Evolutionary conservation across 2,113 vertebrate genomes (phyloP).

Genomic region (Percopsis transmontana): DNA sequence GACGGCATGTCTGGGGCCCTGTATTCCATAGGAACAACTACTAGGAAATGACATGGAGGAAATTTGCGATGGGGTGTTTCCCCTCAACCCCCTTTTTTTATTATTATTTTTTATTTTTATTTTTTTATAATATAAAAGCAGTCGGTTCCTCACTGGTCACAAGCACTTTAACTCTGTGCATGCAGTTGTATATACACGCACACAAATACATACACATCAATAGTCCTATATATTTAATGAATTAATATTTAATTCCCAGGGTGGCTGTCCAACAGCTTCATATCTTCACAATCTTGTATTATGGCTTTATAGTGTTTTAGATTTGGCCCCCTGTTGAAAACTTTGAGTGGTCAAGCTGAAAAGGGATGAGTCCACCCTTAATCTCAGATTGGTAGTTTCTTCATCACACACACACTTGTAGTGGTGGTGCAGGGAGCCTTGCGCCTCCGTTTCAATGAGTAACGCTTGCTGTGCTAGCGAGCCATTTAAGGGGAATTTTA

Average conservation of each 20-base stretch:
- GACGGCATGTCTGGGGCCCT: slow-evolving; percentile 42
- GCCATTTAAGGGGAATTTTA: slow-evolving; percentile 5
- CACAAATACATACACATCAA: slow-evolving; percentile 5
- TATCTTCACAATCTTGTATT: slow-evolving; percentile 8
- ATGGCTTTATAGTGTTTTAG: slow-evolving; percentile 4
- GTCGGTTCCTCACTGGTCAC: slow-evolving; percentile 22
- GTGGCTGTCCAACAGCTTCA: slow-evolving; percentile 9
- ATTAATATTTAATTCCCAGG: slow-evolving; percentile 13
- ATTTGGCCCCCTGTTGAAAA: neutral
- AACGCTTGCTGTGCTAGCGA: neutral
- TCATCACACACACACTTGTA: neutral
- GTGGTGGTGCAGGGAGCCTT: neutral
- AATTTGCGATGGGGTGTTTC: neutral
- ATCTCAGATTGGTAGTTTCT: neutral
- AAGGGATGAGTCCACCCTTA: neutral
- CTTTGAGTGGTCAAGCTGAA: neutral
- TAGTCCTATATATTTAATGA: slow-evolving; percentile 1
- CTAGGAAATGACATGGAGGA: slow-evolving; percentile 23
- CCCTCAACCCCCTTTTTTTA: no score
- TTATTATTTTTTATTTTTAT: neutral
- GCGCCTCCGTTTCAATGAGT: neutral
- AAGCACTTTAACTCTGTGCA: slow-evolving; percentile 39
- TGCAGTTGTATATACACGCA: slow-evolving; percentile 15
- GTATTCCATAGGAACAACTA: slow-evolving; percentile 29
- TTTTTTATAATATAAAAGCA: slow-evolving; percentile 12